A percentile compares a stretch with the other conserved stretches of the same genome.
Evolutionary conservation across 1,140 invertebrate species (phyloP).

Genomic region (Rhynchophorus ferrugineus): DNA sequence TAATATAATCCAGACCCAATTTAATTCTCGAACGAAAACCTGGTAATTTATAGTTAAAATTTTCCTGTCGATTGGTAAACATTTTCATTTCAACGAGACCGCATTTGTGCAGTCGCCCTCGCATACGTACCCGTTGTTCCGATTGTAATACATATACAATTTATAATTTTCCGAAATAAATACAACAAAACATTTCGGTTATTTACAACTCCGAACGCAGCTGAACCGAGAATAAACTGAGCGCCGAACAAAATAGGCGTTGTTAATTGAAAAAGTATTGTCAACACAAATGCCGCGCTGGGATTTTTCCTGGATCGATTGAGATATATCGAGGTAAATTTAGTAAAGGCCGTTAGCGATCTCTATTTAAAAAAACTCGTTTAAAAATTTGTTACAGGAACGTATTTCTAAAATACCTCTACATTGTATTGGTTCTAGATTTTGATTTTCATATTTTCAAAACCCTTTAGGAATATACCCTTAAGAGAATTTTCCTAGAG

Average conservation of each 20-base stretch:
- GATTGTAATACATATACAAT: conserved; percentile 25
- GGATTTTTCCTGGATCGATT: conserved; percentile 26
- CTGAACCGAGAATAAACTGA: conserved; percentile 29
- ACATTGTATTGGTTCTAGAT: too few relatives aligned
- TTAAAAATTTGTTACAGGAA: too few relatives aligned
- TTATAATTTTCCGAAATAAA: conserved; percentile 24
- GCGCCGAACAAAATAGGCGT: conserved; percentile 26
- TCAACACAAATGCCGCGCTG: conserved; percentile 26
- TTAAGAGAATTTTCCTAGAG: too few relatives aligned
- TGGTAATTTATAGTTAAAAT: too few relatives aligned
- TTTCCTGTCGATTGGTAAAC: conserved; percentile 10
- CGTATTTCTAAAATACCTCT: too few relatives aligned
- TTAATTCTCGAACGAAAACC: too few relatives aligned
- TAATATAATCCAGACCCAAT: too few relatives aligned
- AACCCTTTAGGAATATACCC: too few relatives aligned
- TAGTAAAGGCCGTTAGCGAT: too few relatives aligned
- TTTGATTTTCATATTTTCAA: too few relatives aligned
- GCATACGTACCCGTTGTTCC: conserved; percentile 4
- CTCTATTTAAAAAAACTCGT: too few relatives aligned
- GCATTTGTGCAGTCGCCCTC: conserved; percentile 4
- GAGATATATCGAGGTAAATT: too few relatives aligned
- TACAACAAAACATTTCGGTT: conserved; percentile 28
- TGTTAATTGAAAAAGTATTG: conserved; percentile 27
- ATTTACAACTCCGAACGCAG: conserved; percentile 27
- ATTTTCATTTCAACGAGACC: conserved; percentile 16